Base-by-base conservation (phyloP, 2,888 invertebrate genomes). In the Chymomyza procnemis region DNA sequence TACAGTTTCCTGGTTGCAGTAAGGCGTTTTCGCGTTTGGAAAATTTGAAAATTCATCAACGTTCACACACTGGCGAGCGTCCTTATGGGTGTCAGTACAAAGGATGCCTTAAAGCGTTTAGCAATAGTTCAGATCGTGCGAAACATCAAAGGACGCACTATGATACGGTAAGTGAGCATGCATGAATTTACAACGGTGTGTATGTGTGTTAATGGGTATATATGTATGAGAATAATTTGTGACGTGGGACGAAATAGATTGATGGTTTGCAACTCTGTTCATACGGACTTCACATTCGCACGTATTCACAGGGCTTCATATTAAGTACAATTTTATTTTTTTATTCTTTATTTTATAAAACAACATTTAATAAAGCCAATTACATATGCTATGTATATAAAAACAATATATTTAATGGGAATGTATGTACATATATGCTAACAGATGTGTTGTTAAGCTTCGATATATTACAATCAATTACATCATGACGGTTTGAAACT, bases 101-200 rank as follows among this genome's bases (percentile, higher is more conserved):
- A 0, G 96, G 96, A 63, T 99, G 99, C 90, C 92, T 95, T 57
- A 99, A 99, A 91, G 97, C 99, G 1, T 99, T 99, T 92, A 98
- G 98, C 88, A 99, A 99, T 91, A 99, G 99, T 72, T 99, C 98
- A 0, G 99, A 99, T 90, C 92, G 99, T 61, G 99, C 99, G 6
- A 99, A 99, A 91, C 99, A 99, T 92, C 99, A 99, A 92, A 92
- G 99, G 82, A 99, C 99, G 1, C 99, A 99, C 92, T 97, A 98
- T 80, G 98, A 99, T 91, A 97, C 98, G 90, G 99, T 99, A 93
- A 94, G 95, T 93, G 60, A 12, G 30, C 46, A 19, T 41, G 50
- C 18, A 18, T 55, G 59, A 55, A 16, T 66, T 30, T 46, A 22
- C 19, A 46, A 57, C 19, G 34, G 55, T 61, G 47, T 30, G 50